Base-by-base conservation (phyloP, 2,888 invertebrate species). In the Rhynchonema sp. region DNA sequence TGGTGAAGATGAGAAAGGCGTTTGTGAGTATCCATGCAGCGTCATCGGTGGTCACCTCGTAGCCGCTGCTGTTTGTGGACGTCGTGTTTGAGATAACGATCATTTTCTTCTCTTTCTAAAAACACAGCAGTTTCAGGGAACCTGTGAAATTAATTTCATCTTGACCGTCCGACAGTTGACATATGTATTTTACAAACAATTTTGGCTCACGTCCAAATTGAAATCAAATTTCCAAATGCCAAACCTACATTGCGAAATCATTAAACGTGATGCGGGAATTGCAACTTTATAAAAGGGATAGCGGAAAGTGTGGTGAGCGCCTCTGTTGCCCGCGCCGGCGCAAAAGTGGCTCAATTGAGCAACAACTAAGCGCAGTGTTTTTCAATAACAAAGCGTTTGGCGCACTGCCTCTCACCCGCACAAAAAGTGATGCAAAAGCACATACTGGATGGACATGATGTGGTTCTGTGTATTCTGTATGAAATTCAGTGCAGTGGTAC, bases 1-100 rank as follows among this genome's bases (percentile, higher is more conserved):
- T 89, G 1, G 88, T 88, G 73, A 89, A 87, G 65, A 88, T 74
- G 69, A 89, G 87, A 72, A 89, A 88, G 0, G 87, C 84, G 58
- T 85, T 85, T 0, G 87, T 86, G 60, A 89, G 78, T 57, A 89
- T 85, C 88, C 88, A 89, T 67, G 85, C 85, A 20, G 86, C 84
- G 71, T 89, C 89, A 72, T 86, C 87, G 9, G 80, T 80, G 23
- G 64, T 62, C 56, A 63, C 56, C 38, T 13, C 17, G 38, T 38
- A 38, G 6, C 17, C 38, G 17, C 38, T 38, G 9, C 9, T 38
- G 17, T 38, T 38, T 38, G 9, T 38, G 38, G 38, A 6, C 6
- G 38, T 6, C 38, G 17, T 38, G 6, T 38, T 17, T 38, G 38
- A 38, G 17, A 38, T 38, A 17, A 38, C 17, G 6, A 17, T 38